Evolutionary conservation across 2,113 vertebrate genomes (phyloP).

Genomic region (Misgurnus anguillicaudatus): DNA sequence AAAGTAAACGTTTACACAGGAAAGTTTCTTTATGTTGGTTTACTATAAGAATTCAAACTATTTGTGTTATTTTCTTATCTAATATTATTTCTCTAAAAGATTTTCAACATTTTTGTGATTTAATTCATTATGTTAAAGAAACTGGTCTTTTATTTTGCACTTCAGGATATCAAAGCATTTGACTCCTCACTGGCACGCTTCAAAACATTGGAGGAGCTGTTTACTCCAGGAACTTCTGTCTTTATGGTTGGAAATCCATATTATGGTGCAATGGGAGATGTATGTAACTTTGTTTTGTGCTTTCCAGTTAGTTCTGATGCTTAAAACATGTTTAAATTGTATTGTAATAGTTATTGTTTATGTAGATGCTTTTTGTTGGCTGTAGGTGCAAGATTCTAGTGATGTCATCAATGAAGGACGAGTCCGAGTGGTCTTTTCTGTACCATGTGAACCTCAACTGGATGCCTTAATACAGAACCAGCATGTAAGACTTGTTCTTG

Average conservation of each 20-base stretch:
- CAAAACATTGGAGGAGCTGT: slow-evolving; percentile 89
- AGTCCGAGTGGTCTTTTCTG: slow-evolving; percentile 90
- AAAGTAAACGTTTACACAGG: background rate
- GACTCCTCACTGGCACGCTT: slow-evolving; percentile 82
- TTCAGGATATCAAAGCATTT: slow-evolving; percentile 89
- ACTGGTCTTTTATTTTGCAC: slow-evolving; percentile 38
- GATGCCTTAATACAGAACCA: slow-evolving; percentile 95
- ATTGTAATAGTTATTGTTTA: background rate
- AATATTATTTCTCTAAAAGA: no score
- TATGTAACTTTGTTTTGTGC: slow-evolving; percentile 64
- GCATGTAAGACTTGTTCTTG: slow-evolving; percentile 81
- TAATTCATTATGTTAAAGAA: no score
- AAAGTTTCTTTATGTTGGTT: no score
- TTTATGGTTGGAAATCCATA: slow-evolving; percentile 97
- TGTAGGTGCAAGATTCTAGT: slow-evolving; percentile 88
- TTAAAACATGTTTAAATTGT: background rate
- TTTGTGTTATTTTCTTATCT: no score
- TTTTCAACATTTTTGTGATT: no score
- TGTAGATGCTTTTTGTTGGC: background rate
- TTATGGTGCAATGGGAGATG: slow-evolving; percentile 94
- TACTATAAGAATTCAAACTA: no score
- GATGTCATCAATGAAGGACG: slow-evolving; percentile 93
- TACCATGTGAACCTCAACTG: slow-evolving; percentile 91
- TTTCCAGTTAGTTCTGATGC: background rate
- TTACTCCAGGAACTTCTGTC: slow-evolving; percentile 81